Evolutionary conservation across 2,888 invertebrate species (phyloP).

Genomic region (Hydrotaea diabolus): DNA sequence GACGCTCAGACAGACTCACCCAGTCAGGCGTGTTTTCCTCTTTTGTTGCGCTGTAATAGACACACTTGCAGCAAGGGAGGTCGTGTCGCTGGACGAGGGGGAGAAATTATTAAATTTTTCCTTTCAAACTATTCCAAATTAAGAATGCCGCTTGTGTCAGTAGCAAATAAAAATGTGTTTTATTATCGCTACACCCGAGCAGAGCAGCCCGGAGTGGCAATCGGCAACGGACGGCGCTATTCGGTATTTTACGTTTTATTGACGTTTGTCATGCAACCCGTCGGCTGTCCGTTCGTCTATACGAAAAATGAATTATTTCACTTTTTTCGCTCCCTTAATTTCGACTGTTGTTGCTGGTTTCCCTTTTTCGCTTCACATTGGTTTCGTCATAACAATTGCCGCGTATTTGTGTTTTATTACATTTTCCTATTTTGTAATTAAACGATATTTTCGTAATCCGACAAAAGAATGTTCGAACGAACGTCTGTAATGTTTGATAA

Average conservation of each 20-base stretch:
- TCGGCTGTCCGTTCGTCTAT: background rate
- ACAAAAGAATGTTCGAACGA: background rate
- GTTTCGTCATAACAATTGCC: background rate
- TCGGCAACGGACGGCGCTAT: background rate
- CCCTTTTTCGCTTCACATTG: background rate
- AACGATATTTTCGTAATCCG: constrained; percentile 36
- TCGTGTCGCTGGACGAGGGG: background rate
- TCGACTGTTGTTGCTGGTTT: background rate
- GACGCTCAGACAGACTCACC: background rate
- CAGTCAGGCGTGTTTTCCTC: background rate
- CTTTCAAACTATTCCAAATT: background rate
- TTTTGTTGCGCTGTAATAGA: background rate
- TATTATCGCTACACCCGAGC: background rate
- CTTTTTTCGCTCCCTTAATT: background rate
- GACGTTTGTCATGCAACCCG: constrained; percentile 26
- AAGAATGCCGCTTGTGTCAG: background rate
- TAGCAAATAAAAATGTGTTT: constrained; percentile 11
- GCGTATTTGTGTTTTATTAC: constrained; percentile 30
- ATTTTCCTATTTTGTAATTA: constrained; percentile 33
- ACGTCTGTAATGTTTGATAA: constrained; percentile 24
- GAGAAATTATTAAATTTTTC: constrained; percentile 10
- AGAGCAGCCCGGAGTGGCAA: background rate
- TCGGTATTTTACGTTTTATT: constrained; percentile 22
- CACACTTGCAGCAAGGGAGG: background rate
- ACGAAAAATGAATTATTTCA: constrained; percentile 28